Base-by-base conservation (phyloP, 2,113 vertebrate species). In the Ailuropoda melanoleuca region DNA sequence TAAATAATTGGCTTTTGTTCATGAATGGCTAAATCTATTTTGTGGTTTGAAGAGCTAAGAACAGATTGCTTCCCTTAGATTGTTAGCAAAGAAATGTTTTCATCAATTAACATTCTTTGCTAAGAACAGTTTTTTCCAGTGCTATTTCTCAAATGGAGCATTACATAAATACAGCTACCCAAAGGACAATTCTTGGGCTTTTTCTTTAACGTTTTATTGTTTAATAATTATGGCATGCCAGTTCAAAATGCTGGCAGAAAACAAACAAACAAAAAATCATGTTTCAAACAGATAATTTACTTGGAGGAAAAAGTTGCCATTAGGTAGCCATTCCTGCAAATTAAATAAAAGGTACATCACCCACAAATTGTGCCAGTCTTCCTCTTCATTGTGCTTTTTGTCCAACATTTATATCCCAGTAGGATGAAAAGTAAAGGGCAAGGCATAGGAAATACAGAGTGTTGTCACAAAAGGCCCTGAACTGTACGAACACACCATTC, bases 101-200 rank as follows among this genome's bases (percentile, higher is more conserved):
- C 77, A 78, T 97, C 85, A 98, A 97, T 97, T 98, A 98, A 91
- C 83, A 95, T 96, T 92, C 70, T 97, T 94, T 97, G 19, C 85
- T 89, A 94, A 95, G 96, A 95, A 98, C 48, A 89, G 77, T 86
- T 97, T 88, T 95, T 84, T 81, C 64, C 81, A 88, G 75, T 29
- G 34, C 46, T 95, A 64, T 86, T 97, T 96, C 80, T 95, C 94
- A 95, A 98, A 97, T 89, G 37, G 37, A 95, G 95, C 81, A 83
- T 88, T 96, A 75, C 34, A 97, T 92, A 91, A 93, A 97, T 60
- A 97, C 66, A 74, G 53, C 66, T 94, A 23, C 82, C 34, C 78
- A 95, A 95, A 95, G 64, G 85, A 91, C 50, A 97, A 62, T 82
- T 96, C 58, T 53, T 92, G 62, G 75, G 31, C 62, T 93, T 93